phyloP scores from a whole-genome alignment of 1,140 invertebrate species.

The Ruditapes philippinarum region DNA sequence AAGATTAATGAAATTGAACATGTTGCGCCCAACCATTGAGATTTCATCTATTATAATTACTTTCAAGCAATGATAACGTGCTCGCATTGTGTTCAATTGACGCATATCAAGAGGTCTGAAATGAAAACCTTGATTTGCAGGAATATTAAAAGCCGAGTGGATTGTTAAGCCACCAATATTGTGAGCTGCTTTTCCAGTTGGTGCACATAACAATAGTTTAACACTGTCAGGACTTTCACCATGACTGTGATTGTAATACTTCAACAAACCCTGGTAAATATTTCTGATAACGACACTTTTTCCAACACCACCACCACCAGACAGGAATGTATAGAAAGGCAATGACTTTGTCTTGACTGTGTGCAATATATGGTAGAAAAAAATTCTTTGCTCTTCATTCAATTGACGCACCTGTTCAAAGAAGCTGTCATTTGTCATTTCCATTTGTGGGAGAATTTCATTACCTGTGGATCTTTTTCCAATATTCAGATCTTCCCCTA shows the following conservation, averaged over 20 bases:
- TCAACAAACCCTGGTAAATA: constrained; percentile 58
- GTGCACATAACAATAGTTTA: constrained; percentile 62
- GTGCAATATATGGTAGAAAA: constrained; percentile 42
- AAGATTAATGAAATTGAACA: constrained; percentile 72
- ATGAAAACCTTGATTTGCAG: constrained; percentile 60
- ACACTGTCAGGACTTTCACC: constrained; percentile 46
- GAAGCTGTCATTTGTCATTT: constrained; percentile 14
- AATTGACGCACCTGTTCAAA: constrained; percentile 19
- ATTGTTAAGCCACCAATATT: constrained; percentile 62
- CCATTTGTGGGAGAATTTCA: constrained; percentile 11
- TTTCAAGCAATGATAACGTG: constrained; percentile 38
- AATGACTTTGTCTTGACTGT: constrained; percentile 3
- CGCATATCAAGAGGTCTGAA: constrained; percentile 61
- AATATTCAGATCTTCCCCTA: constrained; percentile 26
- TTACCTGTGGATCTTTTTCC: not conserved
- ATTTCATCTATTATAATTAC: constrained; percentile 74
- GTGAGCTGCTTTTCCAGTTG: constrained; percentile 71
- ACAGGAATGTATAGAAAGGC: constrained; percentile 53
- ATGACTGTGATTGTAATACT: constrained; percentile 45
- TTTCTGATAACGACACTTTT: constrained; percentile 53
- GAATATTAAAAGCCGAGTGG: constrained; percentile 59
- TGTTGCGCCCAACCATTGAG: constrained; percentile 71
- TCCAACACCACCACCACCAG: constrained; percentile 67
- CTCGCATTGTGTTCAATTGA: constrained; percentile 62
- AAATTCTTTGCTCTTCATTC: constrained; percentile 43